A percentile compares a stretch with the other conserved stretches of the same genome.
Evolutionary conservation across 2,113 vertebrate species (phyloP).

Genomic region (Danio rerio): GRCz12tu NC_133188.1:37532001-37532500

Average conservation of each 20-base stretch:
- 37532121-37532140: no score
- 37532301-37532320: slow-evolving; percentile 35
- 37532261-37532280: slow-evolving; percentile 32
- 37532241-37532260: background rate
- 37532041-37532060: no score
- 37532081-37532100: no score
- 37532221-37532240: background rate
- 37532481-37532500: background rate
- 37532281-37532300: slow-evolving; percentile 23
- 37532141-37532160: no score
- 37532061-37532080: no score
- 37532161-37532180: no score
- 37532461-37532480: background rate
- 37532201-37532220: background rate
- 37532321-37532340: slow-evolving; percentile 18
- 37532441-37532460: background rate
- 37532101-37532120: no score
- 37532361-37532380: background rate
- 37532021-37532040: no score
- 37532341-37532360: slow-evolving; percentile 29
- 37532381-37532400: background rate
- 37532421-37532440: background rate
- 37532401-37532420: slow-evolving; percentile 8
- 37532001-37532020: no score
- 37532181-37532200: background rate